Base-by-base conservation (phyloP, 2,888 invertebrate genomes). In the Noctua pronuba region DNA sequence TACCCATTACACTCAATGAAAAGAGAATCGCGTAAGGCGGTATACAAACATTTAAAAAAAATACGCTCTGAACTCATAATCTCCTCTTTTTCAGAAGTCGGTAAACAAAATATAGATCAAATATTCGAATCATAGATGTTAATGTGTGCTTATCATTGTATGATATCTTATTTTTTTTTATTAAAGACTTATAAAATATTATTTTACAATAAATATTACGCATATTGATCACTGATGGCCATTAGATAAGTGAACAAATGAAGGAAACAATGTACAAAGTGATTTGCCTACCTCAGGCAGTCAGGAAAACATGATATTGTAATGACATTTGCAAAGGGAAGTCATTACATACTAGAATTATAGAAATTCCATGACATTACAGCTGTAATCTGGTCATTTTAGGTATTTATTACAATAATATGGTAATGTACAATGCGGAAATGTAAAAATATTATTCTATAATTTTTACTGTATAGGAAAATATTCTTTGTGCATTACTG, bases 231-330 rank as follows among this genome's bases (percentile, higher is more conserved):
- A 64, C 41, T 64, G 75, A 78, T 75, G 68, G 49, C 68, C 69
- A 71, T 80, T 76, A 79, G 69, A 77, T 80, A 72, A 82, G 46
- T 80, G 71, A 73, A 79, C 73, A 72, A 78, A 41, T 82, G 72
- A 79, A 82, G 88, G 81, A 87, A 86, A 89, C 79, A 82, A 65
- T 68, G 64, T 71, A 73, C 69, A 73, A 71, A 52, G 71, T 75
- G 71, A 87, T 84, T 85, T 84, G 72, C 83, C 85, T 69, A 88
- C 88, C 88, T 82, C 73, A 89, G 87, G 90, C 88, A 84, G 88
- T 90, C 90, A 91, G 92, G 91, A 92, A 93, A 91, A 90, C 90
- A 89, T 80, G 68, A 84, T 80, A 89, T 87, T 87, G 74, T 80
- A 80, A 88, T 82, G 80, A 52, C n/a, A 85, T 85, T 84, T 70